A percentile compares a stretch with the other conserved stretches of the same genome.
These are phyloP conservation scores for Apocheima hispidaria DNA, from an alignment of 2,888 invertebrate species.

Conservation along the genomic window DNA sequence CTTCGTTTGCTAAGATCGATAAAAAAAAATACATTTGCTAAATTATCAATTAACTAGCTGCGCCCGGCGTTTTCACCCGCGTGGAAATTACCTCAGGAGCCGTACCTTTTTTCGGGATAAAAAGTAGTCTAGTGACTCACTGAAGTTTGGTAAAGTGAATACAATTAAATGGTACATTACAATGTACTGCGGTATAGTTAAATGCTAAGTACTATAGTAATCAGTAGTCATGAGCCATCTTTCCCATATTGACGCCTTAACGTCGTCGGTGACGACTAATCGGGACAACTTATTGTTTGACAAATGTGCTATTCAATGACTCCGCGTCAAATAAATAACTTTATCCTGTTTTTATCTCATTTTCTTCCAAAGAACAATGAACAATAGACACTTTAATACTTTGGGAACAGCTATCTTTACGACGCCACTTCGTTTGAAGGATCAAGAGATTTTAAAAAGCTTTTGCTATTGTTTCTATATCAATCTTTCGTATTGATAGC, in stretches of 20 bases:
- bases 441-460: constrained; percentile 7
- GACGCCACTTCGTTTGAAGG: constrained; percentile 11
- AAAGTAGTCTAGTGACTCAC: no score
- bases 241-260: neutral
- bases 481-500: neutral
- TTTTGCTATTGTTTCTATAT: neutral
- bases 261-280: constrained; percentile 8
- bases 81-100: no score
- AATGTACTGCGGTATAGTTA: no score
- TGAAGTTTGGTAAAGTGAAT: no score
- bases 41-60: no score
- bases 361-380: constrained; percentile 28
- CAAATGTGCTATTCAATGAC: constrained; percentile 8
- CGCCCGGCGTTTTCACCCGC: no score
- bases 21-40: no score
- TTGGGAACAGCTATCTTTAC: constrained; percentile 15
- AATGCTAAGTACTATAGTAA: no score
- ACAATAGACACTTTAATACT: constrained; percentile 27
- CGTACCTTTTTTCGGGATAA: no score
- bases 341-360: constrained; percentile 17
- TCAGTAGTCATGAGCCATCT: neutral
- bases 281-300: constrained; percentile 18
- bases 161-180: no score
- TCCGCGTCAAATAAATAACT: constrained; percentile 12
- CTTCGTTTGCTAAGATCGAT: no score